Conservation (phyloP, 1,140 invertebrate genomes). For the Trichomalopsis sarcophagae region DNA sequence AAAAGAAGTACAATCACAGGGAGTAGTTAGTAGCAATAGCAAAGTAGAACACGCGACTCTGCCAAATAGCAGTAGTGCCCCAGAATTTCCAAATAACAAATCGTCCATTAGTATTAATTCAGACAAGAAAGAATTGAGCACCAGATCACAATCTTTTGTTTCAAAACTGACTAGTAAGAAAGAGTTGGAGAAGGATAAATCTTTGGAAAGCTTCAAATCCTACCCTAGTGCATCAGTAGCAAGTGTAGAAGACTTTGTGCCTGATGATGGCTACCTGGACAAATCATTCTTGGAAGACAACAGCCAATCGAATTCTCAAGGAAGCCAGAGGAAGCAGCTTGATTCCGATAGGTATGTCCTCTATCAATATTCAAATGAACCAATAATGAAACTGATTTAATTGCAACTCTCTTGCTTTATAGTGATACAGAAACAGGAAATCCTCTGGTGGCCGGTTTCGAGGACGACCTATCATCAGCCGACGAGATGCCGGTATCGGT, state of each 20-base stretch:
- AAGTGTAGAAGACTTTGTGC: constrained; percentile 91
- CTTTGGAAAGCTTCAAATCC: constrained; percentile 52
- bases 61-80: constrained; percentile 24
- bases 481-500: constrained; percentile 72
- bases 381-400: background rate
- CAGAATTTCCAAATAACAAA: constrained; percentile 47
- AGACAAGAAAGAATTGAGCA: constrained; percentile 58
- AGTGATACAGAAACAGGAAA: constrained; percentile 88
- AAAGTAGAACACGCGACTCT: constrained; percentile 14
- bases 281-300: constrained; percentile 89
- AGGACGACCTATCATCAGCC: constrained; percentile 89
- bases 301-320: constrained; percentile 70
- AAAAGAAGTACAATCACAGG: constrained; percentile 56
- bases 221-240: constrained; percentile 66
- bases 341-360: constrained; percentile 79
- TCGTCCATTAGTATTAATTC: constrained; percentile 36
- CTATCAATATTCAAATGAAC: background rate
- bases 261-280: constrained; percentile 85
- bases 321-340: constrained; percentile 69
- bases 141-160: constrained; percentile 66
- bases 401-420: constrained; percentile 57
- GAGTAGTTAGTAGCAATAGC: background rate
- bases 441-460: constrained; percentile 90
- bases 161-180: constrained; percentile 61
- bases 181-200: constrained; percentile 55